A percentile compares a stretch with the other conserved stretches of the same genome.
phyloP scores from a whole-genome alignment of 2,113 vertebrate genomes.

The Gulo gulo region DNA sequence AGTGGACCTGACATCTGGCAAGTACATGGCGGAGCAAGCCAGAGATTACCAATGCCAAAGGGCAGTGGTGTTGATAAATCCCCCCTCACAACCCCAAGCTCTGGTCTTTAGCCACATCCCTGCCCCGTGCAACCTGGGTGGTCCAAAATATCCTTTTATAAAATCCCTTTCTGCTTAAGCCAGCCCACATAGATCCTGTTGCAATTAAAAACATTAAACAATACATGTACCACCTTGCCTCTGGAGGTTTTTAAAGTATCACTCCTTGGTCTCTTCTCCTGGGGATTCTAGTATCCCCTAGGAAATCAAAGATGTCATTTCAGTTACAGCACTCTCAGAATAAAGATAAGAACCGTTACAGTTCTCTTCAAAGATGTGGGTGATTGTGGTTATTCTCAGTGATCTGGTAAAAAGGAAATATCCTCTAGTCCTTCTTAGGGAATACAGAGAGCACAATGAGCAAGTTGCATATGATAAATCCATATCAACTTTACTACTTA shows the following conservation, averaged over 20 bases:
- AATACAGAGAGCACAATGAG: background rate
- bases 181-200: conserved; percentile 38
- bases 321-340: background rate
- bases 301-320: conserved; percentile 52
- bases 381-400: background rate
- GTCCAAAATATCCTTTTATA: background rate
- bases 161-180: conserved; percentile 38
- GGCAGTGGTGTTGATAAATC: background rate
- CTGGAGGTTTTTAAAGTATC: conserved; percentile 28
- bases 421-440: background rate
- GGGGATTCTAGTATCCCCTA: conserved; percentile 9
- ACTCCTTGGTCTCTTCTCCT: conserved; percentile 24
- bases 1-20: background rate
- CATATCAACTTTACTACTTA: background rate
- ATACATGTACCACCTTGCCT: background rate
- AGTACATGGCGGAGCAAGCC: background rate
- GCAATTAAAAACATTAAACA: conserved; percentile 65
- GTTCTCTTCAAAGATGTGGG: background rate
- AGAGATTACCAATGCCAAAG: background rate
- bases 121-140: background rate
- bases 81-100: background rate
- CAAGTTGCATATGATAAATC: background rate
- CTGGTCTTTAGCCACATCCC: background rate
- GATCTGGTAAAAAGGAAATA: background rate
- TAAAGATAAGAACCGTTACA: background rate